Percentiles rank a stretch among this genome's conserved stretches.
phyloP scores from a whole-genome alignment of 2,797 vertebrate genomes.

The Tragelaphus oryx region DNA sequence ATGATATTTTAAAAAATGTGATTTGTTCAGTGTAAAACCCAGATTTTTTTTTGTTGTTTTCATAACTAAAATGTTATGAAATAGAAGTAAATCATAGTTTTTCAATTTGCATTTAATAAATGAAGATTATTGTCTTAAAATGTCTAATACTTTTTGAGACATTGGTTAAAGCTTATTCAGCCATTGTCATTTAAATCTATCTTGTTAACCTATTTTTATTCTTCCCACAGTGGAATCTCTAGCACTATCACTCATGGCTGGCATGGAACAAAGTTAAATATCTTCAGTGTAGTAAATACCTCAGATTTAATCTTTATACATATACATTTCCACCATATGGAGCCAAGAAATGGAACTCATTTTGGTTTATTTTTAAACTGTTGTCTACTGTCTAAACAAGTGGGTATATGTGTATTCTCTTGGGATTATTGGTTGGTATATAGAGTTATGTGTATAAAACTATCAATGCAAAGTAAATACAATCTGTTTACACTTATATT shows the following conservation, averaged over 20 bases:
- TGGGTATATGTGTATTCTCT: neutral
- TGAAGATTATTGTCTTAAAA: neutral
- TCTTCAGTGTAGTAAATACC: neutral
- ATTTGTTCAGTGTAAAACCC: neutral
- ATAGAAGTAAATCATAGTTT: neutral
- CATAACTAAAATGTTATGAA: neutral
- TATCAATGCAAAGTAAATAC: slow-evolving; percentile 26
- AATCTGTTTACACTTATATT: neutral
- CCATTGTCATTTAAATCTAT: neutral
- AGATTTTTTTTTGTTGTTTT: neutral
- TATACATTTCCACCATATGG: neutral
- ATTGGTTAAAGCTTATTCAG: neutral
- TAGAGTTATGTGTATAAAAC: slow-evolving; percentile 25
- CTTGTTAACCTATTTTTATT: slow-evolving; percentile 28
- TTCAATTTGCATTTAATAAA: neutral
- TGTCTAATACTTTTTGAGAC: neutral
- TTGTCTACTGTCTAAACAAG: slow-evolving; percentile 39
- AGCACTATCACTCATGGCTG: slow-evolving; percentile 96
- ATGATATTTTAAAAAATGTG: neutral
- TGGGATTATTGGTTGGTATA: slow-evolving; percentile 56
- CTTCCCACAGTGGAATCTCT: slow-evolving; percentile 93
- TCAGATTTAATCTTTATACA: neutral
- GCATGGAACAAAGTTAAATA: slow-evolving; percentile 90
- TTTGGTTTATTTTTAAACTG: slow-evolving; percentile 26
- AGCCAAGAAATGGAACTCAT: neutral